Evolutionary conservation across 2,113 vertebrate genomes (phyloP).

Genomic region (Lepus americanus): DNA sequence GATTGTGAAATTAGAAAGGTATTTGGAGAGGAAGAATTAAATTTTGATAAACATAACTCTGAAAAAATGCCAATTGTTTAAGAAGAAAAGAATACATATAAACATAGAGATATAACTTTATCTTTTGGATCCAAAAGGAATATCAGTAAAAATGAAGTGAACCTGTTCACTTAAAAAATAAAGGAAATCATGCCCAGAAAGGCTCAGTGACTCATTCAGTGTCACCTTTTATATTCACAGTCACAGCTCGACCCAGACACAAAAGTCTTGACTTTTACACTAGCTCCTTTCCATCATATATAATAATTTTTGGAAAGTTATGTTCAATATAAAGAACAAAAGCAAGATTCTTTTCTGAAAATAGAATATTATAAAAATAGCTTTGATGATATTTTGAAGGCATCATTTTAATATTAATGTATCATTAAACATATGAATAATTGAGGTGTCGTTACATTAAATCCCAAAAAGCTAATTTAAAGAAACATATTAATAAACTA

Average conservation of each 20-base stretch:
- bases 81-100: not conserved
- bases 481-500: not conserved
- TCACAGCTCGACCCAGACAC: not conserved
- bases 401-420: not conserved
- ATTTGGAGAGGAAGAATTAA: not conserved
- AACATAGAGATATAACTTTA: not conserved
- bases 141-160: constrained; percentile 2
- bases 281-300: not conserved
- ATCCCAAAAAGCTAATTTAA: not conserved
- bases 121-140: not conserved
- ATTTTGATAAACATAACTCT: constrained; percentile 59
- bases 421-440: not conserved
- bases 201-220: not conserved
- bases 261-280: not conserved
- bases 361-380: not conserved
- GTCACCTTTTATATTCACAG: not conserved
- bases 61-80: not conserved
- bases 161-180: not conserved
- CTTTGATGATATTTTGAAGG: not conserved
- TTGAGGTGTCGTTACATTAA: not conserved
- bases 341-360: not conserved
- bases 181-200: not conserved
- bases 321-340: not conserved
- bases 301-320: not conserved
- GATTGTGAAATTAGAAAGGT: constrained; percentile 56